A percentile compares a stretch with the other conserved stretches of the same genome.
phyloP scores from a whole-genome alignment of 64 coral and sea anemone genomes.

The Orbicella faveolata region DNA sequence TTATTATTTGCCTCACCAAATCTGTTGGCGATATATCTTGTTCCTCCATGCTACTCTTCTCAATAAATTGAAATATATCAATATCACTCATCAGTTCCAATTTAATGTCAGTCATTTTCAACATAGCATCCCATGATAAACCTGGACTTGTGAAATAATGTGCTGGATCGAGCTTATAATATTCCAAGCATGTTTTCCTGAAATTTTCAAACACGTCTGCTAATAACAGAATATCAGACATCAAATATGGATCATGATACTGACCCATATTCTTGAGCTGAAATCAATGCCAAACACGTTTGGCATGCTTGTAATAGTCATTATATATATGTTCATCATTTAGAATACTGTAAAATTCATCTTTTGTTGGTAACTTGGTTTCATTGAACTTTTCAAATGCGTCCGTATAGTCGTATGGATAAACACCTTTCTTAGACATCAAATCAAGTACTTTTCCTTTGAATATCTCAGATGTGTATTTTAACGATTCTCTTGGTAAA shows the following conservation, averaged over 20 bases:
- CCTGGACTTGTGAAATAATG: background rate
- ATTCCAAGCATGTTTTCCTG: slow-evolving; percentile 22
- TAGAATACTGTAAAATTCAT: background rate
- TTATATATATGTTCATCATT: background rate
- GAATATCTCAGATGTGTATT: background rate
- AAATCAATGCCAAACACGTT: background rate
- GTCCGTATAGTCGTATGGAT: too few species aligned
- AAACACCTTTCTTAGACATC: too few species aligned
- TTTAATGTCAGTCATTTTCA: slow-evolving; percentile 15
- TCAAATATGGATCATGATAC: background rate
- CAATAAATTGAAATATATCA: background rate
- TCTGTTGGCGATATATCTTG: too few species aligned
- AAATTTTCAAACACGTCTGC: slow-evolving; percentile 22
- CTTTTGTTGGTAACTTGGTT: background rate
- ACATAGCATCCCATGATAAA: slow-evolving; percentile 11
- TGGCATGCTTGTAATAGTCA: background rate
- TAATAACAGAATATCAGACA: background rate
- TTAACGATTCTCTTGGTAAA: background rate
- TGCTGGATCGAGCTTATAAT: background rate
- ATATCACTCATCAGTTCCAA: slow-evolving; percentile 2
- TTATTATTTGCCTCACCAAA: too few species aligned
- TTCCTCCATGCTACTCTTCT: too few species aligned
- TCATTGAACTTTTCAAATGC: too few species aligned
- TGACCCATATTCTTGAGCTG: slow-evolving; percentile 6
- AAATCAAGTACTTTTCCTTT: too few species aligned